phyloP scores from a whole-genome alignment of 2,113 vertebrate genomes.

The Misgurnus anguillicaudatus region DNA sequence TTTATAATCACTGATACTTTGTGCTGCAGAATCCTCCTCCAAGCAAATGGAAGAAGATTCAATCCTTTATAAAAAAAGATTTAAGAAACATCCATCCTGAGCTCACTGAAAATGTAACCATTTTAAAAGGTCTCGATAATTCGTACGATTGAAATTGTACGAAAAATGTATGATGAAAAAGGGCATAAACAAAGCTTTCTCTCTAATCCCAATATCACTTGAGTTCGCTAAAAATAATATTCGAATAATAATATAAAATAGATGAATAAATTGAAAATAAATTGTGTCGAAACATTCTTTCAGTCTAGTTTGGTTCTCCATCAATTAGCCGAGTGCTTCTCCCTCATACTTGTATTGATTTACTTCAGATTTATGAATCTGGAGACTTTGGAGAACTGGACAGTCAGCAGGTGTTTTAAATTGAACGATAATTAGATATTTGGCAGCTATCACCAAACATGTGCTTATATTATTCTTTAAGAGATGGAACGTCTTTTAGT shows the following conservation, averaged over 20 bases:
- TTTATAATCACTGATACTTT: conserved; percentile 18
- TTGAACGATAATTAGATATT: background rate
- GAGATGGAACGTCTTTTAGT: background rate
- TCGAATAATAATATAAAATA: no score
- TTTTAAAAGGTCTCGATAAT: no score
- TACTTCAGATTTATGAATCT: conserved; percentile 8
- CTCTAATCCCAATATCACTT: no score
- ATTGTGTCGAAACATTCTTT: background rate
- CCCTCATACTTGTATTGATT: background rate
- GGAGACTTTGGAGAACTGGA: background rate
- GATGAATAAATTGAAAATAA: no score
- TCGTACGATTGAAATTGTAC: no score
- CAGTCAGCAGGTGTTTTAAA: background rate
- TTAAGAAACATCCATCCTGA: no score
- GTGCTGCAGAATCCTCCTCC: background rate
- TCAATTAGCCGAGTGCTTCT: background rate
- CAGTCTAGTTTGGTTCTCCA: background rate
- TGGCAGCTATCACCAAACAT: background rate
- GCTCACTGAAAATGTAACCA: no score
- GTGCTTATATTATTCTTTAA: background rate
- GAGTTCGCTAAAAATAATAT: no score
- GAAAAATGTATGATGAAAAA: no score
- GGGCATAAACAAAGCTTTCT: no score
- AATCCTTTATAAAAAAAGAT: background rate
- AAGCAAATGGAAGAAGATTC: background rate